Evolutionary conservation across 2,113 vertebrate genomes (phyloP), one percentile per base, ranked within the genome.

Genomic region (Procavia capensis): DNA sequence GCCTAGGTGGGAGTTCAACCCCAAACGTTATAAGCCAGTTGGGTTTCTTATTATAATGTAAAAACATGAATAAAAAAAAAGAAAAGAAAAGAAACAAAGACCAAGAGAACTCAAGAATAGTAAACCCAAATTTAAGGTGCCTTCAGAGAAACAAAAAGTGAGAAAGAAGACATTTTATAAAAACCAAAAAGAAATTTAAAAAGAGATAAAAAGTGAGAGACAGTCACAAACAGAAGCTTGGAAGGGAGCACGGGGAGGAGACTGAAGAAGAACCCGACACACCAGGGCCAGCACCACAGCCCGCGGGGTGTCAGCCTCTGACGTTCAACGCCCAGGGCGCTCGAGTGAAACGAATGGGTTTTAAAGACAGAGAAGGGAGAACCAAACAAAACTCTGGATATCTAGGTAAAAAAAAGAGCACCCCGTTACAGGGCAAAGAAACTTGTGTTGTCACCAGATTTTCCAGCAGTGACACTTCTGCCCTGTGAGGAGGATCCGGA

Each of bases 261-360:
- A 3, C 83, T 36, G 27, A 59, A 24, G 72, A 47, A 9, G 31
- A 16, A 11, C 36, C 5, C 39, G 0, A 5, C 14, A 27, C 7
- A 0, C 10, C 43, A 9, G 14, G n/a, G 19, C 43, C 5, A 5
- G 43, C 8, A 0, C 24, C n/a, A n/a, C n/a, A n/a, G n/a, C n/a
- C n/a, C n/a, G n/a, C n/a, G n/a, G n/a, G n/a, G n/a, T n/a, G n/a
- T n/a, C n/a, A 9, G 0, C 9, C 6, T 36, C 25, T 4, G 78
- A 13, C 1, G 45, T 16, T 3, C n/a, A 1, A 8, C 36, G 6
- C 19, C 70, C 1, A 43, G 6, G 25, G 0, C 2, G 2, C 2
- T n/a, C 63, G 27, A 14, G 50, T 31, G 34, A 27, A 11, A 11
- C 11, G 20, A 19, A 25, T 16, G 45, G 39, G 2, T 34, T 43